phyloP scores from a whole-genome alignment of 1,140 invertebrate genomes.

The Bombus difficillimus region DNA sequence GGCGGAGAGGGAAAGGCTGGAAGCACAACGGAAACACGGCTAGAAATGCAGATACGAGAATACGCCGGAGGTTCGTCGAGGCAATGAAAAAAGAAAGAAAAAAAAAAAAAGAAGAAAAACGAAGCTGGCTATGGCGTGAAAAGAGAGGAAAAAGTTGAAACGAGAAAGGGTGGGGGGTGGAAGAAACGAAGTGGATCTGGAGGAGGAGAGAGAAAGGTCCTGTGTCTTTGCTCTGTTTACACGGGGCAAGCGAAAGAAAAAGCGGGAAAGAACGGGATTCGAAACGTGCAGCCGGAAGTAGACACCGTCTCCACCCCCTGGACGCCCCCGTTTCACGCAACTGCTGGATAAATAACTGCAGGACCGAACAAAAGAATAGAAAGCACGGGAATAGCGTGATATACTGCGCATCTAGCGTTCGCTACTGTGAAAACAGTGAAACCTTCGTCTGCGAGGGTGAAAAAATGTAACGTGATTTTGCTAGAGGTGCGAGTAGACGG shows the following conservation, averaged over 20 bases:
- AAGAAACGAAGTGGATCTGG: not conserved
- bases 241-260: slow-evolving; percentile 26
- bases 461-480: not conserved
- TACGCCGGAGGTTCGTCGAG: slow-evolving; percentile 63
- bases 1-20: slow-evolving; percentile 38
- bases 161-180: slow-evolving; percentile 10
- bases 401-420: slow-evolving; percentile 18
- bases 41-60: slow-evolving; percentile 76
- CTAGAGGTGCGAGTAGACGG: not conserved
- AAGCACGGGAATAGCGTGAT: slow-evolving; percentile 2
- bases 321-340: slow-evolving; percentile 13
- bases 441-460: not conserved
- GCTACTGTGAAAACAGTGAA: slow-evolving; percentile 5
- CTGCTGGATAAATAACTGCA: slow-evolving; percentile 50
- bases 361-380: slow-evolving; percentile 26
- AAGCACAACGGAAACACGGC: slow-evolving; percentile 67
- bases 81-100: slow-evolving; percentile 46
- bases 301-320: slow-evolving; percentile 3
- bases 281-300: slow-evolving; percentile 53
- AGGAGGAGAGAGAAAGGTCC: not conserved
- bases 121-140: slow-evolving; percentile 29
- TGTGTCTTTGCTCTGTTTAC: slow-evolving; percentile 51
- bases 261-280: slow-evolving; percentile 40
- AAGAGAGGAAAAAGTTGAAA: slow-evolving; percentile 47
- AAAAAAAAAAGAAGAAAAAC: slow-evolving; percentile 61